Evolutionary conservation across 2,888 invertebrate species (phyloP), one percentile per base, ranked within the genome.

Genomic region (Andricus curvator): DNA sequence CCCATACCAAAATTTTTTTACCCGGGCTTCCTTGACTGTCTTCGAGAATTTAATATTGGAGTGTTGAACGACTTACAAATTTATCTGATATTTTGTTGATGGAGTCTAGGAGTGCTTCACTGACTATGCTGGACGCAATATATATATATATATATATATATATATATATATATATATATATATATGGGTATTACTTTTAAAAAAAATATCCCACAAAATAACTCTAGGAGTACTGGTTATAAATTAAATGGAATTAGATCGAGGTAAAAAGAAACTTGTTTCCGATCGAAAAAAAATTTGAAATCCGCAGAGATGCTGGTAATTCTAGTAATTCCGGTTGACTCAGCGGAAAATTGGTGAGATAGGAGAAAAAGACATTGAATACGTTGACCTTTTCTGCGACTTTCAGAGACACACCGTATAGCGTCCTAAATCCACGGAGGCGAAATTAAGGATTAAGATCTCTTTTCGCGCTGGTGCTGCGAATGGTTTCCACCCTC

Each of bases 401-500:
- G 29, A 70, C 51, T 51, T 70, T 74, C 51, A 74, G 74, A 70
- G 51, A 74, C 67, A 41, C 67, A 33, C 56, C 4, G 74, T 74
- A 74, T 33, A 74, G 74, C n/a, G 74, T 37, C 33, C 74, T 56
- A 74, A 74, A 74, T 74, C 51, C 74, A 74, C 51, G 74, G 33
- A 56, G 20, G 74, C 56, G 56, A 74, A 74, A 74, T 74, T 74
- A 74, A 74, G 74, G 74, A 74, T 74, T 74, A 74, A 74, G 74
- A 74, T 74, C 74, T 74, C 29, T 25, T 62, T 15, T 68, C 44
- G 22, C 68, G 41, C 68, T 44, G 62, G 25, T 62, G 25, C 74
- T n/a, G n/a, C 22, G n/a, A 67, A 67, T 41, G n/a, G 51, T 74
- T 74, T 74, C 33, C 33, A 33, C 74, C 51, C 33, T 74, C 13